Conservation (phyloP, 2,113 vertebrate genomes). For the Chloropsis hardwickii region DNA sequence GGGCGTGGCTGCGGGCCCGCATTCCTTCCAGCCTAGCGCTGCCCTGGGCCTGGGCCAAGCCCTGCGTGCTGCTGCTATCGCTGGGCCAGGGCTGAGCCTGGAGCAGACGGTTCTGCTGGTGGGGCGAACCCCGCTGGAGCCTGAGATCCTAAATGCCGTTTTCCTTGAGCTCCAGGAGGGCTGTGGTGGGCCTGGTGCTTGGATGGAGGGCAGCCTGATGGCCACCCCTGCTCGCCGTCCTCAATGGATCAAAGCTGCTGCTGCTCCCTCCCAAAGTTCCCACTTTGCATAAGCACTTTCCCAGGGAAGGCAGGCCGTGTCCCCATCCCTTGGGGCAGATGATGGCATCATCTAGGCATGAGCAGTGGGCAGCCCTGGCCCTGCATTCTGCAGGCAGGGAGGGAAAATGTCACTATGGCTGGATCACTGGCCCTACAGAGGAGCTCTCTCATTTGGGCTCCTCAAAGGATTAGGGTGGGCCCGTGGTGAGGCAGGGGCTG, state of each 20-base stretch:
- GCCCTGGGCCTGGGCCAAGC: not conserved
- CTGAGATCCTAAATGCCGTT: accelerated
- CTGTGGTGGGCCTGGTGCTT: not conserved
- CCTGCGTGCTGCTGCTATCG: not conserved
- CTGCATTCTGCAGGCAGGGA: not conserved
- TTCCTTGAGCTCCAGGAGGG: not conserved
- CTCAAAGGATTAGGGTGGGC: not conserved
- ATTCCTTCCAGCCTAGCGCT: slow-evolving; percentile 1
- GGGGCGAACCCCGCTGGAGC: not conserved
- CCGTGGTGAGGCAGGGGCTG: not conserved
- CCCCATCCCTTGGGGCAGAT: not conserved
- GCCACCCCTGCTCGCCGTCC: not conserved
- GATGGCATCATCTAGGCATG: not conserved
- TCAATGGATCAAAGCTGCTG: not conserved
- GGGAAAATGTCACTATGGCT: accelerated
- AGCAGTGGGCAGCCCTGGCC: not conserved
- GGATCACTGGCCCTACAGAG: not conserved
- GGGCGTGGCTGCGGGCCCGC: not conserved
- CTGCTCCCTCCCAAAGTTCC: not conserved
- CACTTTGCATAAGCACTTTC: not conserved
- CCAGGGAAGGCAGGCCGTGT: not conserved
- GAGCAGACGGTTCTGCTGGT: not conserved
- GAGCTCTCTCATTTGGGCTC: not conserved
- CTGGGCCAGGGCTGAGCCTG: not conserved
- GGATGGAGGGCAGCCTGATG: not conserved